Percentiles rank a stretch among this genome's conserved stretches.
These are phyloP conservation scores for Pocota personata DNA, from an alignment of 2,888 invertebrate species.

Conservation along the genomic window DNA sequence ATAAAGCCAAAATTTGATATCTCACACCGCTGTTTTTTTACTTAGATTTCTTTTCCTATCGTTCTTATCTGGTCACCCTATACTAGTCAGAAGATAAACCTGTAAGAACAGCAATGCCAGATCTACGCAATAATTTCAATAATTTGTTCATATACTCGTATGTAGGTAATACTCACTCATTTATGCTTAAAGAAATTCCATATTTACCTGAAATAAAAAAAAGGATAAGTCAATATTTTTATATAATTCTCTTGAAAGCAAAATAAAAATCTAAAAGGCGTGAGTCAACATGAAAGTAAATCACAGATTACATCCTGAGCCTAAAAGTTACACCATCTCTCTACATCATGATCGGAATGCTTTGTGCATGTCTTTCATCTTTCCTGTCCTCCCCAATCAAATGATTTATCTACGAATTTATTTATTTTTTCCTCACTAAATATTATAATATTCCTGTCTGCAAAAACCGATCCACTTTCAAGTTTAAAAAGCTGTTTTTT, in stretches of 20 bases:
- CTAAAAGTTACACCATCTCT: background rate
- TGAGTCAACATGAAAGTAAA: background rate
- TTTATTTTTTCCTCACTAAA: background rate
- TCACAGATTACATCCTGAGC: background rate
- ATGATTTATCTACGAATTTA: conserved; percentile 9
- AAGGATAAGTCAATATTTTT: background rate
- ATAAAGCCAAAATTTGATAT: too few species aligned
- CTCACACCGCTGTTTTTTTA: too few species aligned
- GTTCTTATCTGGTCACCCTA: too few species aligned
- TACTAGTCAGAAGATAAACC: too few species aligned
- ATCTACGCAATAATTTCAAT: too few species aligned
- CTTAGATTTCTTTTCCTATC: too few species aligned
- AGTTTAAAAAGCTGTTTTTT: conserved; percentile 19
- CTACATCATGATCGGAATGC: background rate
- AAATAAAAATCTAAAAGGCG: background rate
- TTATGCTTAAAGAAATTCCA: background rate
- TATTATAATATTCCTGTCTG: background rate
- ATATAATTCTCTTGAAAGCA: background rate
- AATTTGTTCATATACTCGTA: background rate
- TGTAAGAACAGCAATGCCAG: too few species aligned
- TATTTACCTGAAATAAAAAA: conserved; percentile 26
- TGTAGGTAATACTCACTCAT: background rate
- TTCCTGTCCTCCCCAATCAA: background rate
- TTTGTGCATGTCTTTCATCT: background rate
- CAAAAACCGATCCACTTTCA: conserved; percentile 14